Evolutionary conservation across 2,888 invertebrate genomes (phyloP).

Genomic region (Lithophane leautieri): DNA sequence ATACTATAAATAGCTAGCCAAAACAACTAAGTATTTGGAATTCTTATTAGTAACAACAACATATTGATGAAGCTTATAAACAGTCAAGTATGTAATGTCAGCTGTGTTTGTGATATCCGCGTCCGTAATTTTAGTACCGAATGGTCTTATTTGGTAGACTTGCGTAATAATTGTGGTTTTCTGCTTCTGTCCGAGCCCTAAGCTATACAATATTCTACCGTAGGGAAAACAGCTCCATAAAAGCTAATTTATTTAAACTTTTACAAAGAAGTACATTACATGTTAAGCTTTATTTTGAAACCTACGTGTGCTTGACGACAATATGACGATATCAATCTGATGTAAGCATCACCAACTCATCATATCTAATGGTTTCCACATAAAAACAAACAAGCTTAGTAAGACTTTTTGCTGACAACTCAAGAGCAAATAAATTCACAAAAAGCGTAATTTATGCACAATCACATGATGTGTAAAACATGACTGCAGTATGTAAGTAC

Average conservation of each 20-base stretch:
- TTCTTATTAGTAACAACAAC: constrained; percentile 15
- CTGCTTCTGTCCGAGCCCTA: neutral
- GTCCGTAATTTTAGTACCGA: neutral
- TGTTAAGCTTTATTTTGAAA: neutral
- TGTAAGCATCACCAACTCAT: neutral
- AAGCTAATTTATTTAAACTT: neutral
- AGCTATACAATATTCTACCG: neutral
- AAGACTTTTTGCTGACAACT: constrained; percentile 21
- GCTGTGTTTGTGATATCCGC: constrained; percentile 8
- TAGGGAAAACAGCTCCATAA: neutral
- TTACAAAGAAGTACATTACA: neutral
- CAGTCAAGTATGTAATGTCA: constrained; percentile 12
- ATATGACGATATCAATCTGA: neutral
- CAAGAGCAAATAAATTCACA: constrained; percentile 16
- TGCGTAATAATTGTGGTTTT: neutral
- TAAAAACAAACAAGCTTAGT: constrained; percentile 22
- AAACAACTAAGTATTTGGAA: constrained; percentile 41
- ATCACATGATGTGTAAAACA: constrained; percentile 9
- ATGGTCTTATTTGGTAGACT: neutral
- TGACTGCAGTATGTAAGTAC: neutral
- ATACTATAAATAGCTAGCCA: constrained; percentile 59
- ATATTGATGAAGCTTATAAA: constrained; percentile 13
- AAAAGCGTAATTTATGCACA: constrained; percentile 24
- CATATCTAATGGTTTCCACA: constrained; percentile 1
- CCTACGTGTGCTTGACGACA: neutral